phyloP scores from a whole-genome alignment of 2,888 invertebrate species.

The Oxyscelio sp. region DNA sequence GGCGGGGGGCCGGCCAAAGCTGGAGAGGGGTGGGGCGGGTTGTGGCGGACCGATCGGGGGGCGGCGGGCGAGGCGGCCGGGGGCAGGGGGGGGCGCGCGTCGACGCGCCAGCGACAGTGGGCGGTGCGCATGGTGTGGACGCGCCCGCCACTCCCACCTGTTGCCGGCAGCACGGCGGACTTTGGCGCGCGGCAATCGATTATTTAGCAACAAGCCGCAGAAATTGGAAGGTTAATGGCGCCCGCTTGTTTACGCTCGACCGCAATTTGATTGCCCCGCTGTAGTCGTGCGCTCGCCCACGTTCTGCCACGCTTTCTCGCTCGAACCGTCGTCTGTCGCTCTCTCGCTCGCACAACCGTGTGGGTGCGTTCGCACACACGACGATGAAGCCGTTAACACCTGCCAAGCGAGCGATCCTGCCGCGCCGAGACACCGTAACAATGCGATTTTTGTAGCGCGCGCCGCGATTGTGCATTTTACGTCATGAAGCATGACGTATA shows the following conservation, averaged over 20 bases:
- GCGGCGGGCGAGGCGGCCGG: constrained; percentile 80
- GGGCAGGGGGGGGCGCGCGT: constrained; percentile 20
- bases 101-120: constrained; percentile 31
- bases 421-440: constrained; percentile 46
- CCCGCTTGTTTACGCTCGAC: constrained; percentile 83
- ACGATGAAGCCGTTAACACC: constrained; percentile 74
- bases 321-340: constrained; percentile 28
- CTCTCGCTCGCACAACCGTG: constrained; percentile 39
- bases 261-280: constrained; percentile 81
- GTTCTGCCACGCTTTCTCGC: constrained; percentile 53
- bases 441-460: constrained; percentile 31
- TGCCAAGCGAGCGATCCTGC: constrained; percentile 52
- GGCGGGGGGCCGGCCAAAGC: no score
- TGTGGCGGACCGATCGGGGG: constrained; percentile 82
- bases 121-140: constrained; percentile 79
- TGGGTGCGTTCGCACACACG: constrained; percentile 41
- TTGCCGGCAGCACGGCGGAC: constrained; percentile 81
- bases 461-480: constrained; percentile 36
- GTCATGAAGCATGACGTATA: constrained; percentile 42
- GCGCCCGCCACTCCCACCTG: constrained; percentile 82
- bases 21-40: no score
- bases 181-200: constrained; percentile 84
- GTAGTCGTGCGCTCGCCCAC: constrained; percentile 69
- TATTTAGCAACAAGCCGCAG: constrained; percentile 86
- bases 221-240: constrained; percentile 86